Base-by-base conservation (phyloP, 2,888 invertebrate species). In the Coecobrya sp. region DNA sequence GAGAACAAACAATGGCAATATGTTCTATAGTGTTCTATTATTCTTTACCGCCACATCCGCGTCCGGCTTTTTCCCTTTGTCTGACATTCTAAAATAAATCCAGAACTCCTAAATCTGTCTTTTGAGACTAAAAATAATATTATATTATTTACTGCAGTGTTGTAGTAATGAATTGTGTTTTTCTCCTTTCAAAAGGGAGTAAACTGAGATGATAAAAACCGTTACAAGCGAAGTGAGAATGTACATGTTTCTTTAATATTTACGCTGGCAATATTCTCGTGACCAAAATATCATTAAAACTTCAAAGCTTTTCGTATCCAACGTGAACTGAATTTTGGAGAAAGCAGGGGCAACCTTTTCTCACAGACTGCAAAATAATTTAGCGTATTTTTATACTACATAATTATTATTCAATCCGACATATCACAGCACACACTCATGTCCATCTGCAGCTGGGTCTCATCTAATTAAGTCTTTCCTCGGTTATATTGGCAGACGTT, bases 21-120 rank as follows among this genome's bases (percentile, higher is more conserved):
- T 91, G 87, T 87, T 91, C 91, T 82, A 73, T 8, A 84, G 73
- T 36, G 36, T 87, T 84, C 70, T 70, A 36, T 86, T 87, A 76
- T 82, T 65, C 87, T 70, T 42, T n/a, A 42, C 70, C 42, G n/a
- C 92, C 92, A 86, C 92, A 92, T 92, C 92, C 92, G 85, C 82
- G 88, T 92, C 92, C 92, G 92, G 92, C 79, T 65, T 70, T 87
- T 73, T 36, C 45, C 19, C 36, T 70, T 36, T 70, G 68, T 79
- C 81, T 19, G 59, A 65, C 0, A 88, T 81, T 81, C 25, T 65
- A 88, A 81, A 10, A n/a, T 68, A 79, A 62, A 81, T 88, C n/a
- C 42, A 76, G 42, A n/a, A 62, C 59, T 49, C 36, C 27, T 76
- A 87, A 87, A 79, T 87, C 76, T 59, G 76, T n/a, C n/a, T 36